Evolutionary conservation across 2,797 vertebrate species (phyloP).

Genomic region (Austrolebias charrua): DNA sequence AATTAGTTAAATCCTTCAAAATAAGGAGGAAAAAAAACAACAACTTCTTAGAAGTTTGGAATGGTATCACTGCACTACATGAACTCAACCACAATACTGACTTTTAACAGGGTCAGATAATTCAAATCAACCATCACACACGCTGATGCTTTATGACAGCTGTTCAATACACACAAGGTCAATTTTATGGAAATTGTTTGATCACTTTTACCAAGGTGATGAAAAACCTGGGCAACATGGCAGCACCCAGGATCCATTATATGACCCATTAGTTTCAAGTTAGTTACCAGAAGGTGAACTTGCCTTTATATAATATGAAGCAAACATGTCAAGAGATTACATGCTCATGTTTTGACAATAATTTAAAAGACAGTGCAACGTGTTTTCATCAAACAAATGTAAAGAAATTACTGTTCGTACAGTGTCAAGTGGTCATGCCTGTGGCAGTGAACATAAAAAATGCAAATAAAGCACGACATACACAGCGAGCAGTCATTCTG

Average conservation of each 20-base stretch:
- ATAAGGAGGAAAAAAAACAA: constrained; percentile 63
- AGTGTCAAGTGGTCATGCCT: constrained; percentile 45
- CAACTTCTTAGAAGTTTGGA: constrained; percentile 84
- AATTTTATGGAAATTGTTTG: not conserved
- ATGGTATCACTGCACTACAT: constrained; percentile 66
- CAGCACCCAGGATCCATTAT: constrained; percentile 56
- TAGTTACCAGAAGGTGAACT: constrained; percentile 29
- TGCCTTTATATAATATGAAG: constrained; percentile 10
- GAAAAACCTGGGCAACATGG: constrained; percentile 45
- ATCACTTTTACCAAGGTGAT: constrained; percentile 55
- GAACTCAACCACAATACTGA: constrained; percentile 38
- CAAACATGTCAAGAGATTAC: not conserved
- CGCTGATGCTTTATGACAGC: not conserved
- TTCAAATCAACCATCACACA: constrained; percentile 9
- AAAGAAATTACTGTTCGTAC: constrained; percentile 18
- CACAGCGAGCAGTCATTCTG: constrained; percentile 36
- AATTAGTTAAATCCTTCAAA: constrained; percentile 75
- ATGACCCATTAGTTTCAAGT: constrained; percentile 46
- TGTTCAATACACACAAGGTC: not conserved
- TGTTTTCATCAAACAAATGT: constrained; percentile 21
- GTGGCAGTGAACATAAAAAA: constrained; percentile 67
- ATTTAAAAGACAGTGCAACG: constrained; percentile 3
- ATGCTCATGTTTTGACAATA: constrained; percentile 7
- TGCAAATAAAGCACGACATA: constrained; percentile 43
- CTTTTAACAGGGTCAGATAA: constrained; percentile 27